A percentile compares a stretch with the other conserved stretches of the same genome.
Conservation (phyloP, 2,888 invertebrate species). For the Trisateles emortualis region DNA sequence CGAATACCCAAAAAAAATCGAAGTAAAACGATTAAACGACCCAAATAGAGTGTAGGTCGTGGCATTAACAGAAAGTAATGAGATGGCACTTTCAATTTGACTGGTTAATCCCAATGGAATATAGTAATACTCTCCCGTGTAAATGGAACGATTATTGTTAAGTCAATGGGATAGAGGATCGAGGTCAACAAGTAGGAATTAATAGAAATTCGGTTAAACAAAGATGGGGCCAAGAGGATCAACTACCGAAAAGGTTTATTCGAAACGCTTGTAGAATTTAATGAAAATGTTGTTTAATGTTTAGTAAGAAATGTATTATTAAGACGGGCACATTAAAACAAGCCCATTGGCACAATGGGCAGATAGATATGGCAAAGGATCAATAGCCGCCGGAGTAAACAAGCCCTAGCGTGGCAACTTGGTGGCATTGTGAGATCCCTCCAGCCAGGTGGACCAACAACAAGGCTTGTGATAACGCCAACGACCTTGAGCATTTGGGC, state of each 20-base stretch:
- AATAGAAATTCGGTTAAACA: not conserved
- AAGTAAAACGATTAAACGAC: not conserved
- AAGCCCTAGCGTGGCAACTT: too few species aligned
- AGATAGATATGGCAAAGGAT: too few species aligned
- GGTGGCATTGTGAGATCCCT: too few species aligned
- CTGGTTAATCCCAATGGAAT: conserved; percentile 20
- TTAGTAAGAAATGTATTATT: too few species aligned
- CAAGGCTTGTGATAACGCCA: too few species aligned
- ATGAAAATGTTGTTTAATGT: too few species aligned
- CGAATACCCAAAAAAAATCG: too few species aligned
- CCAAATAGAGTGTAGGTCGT: not conserved
- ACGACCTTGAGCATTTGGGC: too few species aligned
- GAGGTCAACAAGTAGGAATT: conserved; percentile 6
- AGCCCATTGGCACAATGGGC: too few species aligned
- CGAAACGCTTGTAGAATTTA: not conserved
- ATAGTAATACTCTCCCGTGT: conserved; percentile 9
- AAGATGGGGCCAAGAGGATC: not conserved
- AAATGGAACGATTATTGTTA: conserved; percentile 5
- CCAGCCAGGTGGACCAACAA: too few species aligned
- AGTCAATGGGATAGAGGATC: conserved; percentile 13
- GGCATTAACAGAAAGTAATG: conserved; percentile 4
- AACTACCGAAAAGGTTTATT: not conserved
- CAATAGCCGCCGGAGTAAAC: too few species aligned
- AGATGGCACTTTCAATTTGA: conserved; percentile 11
- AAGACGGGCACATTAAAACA: too few species aligned